Evolutionary conservation across 2,888 invertebrate species (phyloP), one percentile per base, ranked within the genome.

Genomic region (Drosophila acutilabella): DNA sequence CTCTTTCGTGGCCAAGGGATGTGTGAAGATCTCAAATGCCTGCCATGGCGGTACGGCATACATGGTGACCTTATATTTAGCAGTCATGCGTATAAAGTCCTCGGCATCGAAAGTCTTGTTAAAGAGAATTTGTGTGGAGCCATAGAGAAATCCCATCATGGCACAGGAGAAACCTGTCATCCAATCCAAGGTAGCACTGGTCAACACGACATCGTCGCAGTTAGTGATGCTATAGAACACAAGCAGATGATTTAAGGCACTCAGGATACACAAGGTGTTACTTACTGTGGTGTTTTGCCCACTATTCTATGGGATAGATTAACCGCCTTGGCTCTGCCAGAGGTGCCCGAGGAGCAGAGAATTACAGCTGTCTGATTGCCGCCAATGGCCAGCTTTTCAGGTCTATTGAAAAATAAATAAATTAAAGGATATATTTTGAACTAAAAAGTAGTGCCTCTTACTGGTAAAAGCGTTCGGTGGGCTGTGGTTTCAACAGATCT

Each of bases 331-430:
- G 88, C 80, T 0, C 67, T 23, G 1, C 90, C 90, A 1, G 88
- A 78, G 10, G 90, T 88, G 16, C 90, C 90, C 16, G 89, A 89
- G 1, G 90, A 89, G 56, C 88, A 87, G 1, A 90, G 52, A 45
- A 90, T 79, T 3, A 71, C 78, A 0, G 79, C 80, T 10, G 70
- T 66, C 36, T 87, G 81, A 59, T 81, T 72, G 0, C 72, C 77
- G 51, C 67, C 60, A 3, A 33, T 26, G 2, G 51, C 62, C 45
- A 84, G 16, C 1, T 16, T 3, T 14, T 53, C 50, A 0, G 84
- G 84, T 41, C 84, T 84, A 41, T 10, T 13, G n/a, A 8, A 0
- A 40, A 16, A 20, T 2, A 16, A 11, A 0, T 13, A 26, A 7
- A 7, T n/a, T 14, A 0, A 40, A n/a, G 30, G 4, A 16, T 18